phyloP scores from a whole-genome alignment of 2,113 vertebrate species.

The Penelope pileata region DNA sequence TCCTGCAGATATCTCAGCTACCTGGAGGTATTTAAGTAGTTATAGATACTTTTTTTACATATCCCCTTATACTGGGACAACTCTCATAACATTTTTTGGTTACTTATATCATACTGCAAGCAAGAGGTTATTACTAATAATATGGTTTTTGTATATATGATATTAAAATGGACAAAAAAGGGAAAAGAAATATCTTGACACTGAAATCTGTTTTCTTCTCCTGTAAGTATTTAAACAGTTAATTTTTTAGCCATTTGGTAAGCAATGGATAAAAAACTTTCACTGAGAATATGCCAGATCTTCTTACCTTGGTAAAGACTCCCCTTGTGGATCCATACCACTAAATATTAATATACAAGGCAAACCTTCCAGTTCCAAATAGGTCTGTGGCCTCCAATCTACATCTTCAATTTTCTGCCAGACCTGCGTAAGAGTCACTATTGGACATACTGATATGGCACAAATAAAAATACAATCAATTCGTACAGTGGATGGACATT shows the following conservation, averaged over 20 bases:
- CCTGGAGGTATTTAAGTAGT: background rate
- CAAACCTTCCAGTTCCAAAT: constrained; percentile 93
- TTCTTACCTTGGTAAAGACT: constrained; percentile 90
- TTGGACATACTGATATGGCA: background rate
- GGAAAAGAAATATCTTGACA: background rate
- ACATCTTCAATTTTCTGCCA: constrained; percentile 94
- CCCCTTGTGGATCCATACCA: constrained; percentile 92
- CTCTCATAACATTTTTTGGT: background rate
- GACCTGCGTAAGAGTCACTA: constrained; percentile 67
- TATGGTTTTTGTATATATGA: background rate
- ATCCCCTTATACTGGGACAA: background rate
- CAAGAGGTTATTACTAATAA: background rate
- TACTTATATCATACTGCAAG: background rate
- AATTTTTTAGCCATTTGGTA: background rate
- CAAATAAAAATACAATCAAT: background rate
- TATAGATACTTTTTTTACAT: background rate
- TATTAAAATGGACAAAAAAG: background rate
- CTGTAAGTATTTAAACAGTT: background rate
- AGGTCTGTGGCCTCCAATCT: constrained; percentile 92
- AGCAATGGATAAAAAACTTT: background rate
- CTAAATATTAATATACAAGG: constrained; percentile 96
- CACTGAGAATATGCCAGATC: background rate
- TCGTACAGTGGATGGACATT: background rate
- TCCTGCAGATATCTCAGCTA: background rate
- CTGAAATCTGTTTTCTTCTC: background rate